Conservation (phyloP, 2,888 invertebrate genomes). For the Philopedon plagiatum region DNA sequence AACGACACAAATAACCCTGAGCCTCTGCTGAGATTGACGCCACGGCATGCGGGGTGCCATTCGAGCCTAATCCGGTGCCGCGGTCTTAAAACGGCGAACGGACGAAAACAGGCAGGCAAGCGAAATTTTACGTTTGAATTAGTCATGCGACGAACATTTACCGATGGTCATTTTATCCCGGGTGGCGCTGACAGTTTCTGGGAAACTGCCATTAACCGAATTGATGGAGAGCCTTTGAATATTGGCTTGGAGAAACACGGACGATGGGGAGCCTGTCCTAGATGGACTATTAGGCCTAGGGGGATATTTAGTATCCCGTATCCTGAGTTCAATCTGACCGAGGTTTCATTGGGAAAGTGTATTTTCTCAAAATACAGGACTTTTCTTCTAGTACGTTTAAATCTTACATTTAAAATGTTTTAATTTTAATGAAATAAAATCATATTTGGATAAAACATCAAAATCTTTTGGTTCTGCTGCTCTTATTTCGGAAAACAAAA, state of each 20-base stretch:
- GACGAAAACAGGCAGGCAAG: constrained; percentile 14
- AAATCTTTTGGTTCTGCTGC: too few species aligned
- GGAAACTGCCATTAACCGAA: constrained; percentile 16
- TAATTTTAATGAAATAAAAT: too few species aligned
- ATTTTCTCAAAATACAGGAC: too few species aligned
- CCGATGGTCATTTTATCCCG: constrained; percentile 27
- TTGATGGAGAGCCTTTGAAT: constrained; percentile 14
- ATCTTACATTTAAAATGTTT: too few species aligned
- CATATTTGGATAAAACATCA: too few species aligned
- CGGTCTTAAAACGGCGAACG: constrained; percentile 23
- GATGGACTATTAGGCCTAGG: background rate
- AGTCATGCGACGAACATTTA: constrained; percentile 28
- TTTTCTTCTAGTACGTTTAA: too few species aligned
- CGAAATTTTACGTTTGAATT: constrained; percentile 25
- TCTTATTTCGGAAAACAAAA: too few species aligned
- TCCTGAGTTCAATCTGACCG: too few species aligned
- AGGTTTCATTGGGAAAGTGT: too few species aligned
- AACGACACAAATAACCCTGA: constrained; percentile 16
- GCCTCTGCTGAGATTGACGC: constrained; percentile 10
- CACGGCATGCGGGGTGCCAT: constrained; percentile 24
- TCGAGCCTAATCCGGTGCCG: constrained; percentile 20
- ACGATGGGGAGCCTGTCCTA: background rate
- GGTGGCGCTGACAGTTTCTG: constrained; percentile 22
- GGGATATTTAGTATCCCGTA: too few species aligned
- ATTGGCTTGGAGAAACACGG: background rate